phyloP scores from a whole-genome alignment of 2,113 vertebrate genomes.

The Brachypodius melanocephalos region DNA sequence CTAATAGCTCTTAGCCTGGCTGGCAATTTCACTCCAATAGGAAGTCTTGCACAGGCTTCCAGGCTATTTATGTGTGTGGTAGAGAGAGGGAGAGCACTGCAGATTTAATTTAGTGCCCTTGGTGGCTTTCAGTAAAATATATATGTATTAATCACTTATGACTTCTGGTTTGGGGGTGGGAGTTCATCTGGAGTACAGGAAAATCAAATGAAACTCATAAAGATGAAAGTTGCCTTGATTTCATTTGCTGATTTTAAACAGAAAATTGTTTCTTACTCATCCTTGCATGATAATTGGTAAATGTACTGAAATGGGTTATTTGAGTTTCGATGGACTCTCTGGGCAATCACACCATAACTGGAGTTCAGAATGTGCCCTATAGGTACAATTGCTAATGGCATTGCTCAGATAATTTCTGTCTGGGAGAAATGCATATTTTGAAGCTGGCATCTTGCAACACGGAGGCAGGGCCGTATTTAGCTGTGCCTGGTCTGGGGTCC shows the following conservation, averaged over 20 bases:
- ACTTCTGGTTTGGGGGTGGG: neutral
- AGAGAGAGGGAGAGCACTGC: neutral
- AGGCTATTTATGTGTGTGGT: neutral
- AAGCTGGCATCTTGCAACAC: neutral
- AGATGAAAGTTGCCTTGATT: constrained; percentile 54
- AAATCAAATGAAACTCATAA: constrained; percentile 54
- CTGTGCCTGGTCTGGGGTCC: neutral
- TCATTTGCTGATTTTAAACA: constrained; percentile 48
- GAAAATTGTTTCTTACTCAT: constrained; percentile 50
- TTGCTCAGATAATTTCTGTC: constrained; percentile 48
- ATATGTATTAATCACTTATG: constrained; percentile 41
- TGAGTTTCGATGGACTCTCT: constrained; percentile 44
- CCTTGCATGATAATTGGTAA: constrained; percentile 53
- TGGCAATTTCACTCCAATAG: constrained; percentile 24
- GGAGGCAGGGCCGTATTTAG: neutral
- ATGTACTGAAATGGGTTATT: constrained; percentile 56
- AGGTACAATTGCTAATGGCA: constrained; percentile 23
- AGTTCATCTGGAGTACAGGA: constrained; percentile 35
- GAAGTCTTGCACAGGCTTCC: neutral
- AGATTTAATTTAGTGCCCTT: constrained; percentile 58
- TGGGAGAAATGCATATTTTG: neutral
- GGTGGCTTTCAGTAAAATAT: constrained; percentile 34
- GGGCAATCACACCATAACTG: neutral
- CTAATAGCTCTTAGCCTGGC: constrained; percentile 54
- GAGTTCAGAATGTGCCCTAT: constrained; percentile 45